phyloP scores from a whole-genome alignment of 1,140 invertebrate species.

The Drosophila ananassae region DNA sequence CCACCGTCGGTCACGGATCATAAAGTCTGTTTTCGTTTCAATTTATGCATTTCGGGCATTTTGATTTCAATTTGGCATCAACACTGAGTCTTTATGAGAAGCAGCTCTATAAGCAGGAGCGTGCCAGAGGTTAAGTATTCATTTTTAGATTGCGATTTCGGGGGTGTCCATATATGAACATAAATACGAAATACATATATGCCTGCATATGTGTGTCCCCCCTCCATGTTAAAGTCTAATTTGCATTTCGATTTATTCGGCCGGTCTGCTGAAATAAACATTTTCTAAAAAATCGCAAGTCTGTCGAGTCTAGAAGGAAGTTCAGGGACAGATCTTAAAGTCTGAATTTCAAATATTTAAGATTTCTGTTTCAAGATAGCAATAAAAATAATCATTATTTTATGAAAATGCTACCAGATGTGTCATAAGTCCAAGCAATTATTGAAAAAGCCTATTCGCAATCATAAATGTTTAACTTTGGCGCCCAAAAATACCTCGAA shows the following conservation, averaged over 20 bases:
- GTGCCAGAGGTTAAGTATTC: slow-evolving; percentile 47
- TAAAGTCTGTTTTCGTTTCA: slow-evolving; percentile 54
- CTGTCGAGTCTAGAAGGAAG: slow-evolving; percentile 15
- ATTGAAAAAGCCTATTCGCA: not conserved
- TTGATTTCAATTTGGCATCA: slow-evolving; percentile 36
- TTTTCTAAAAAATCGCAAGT: slow-evolving; percentile 24
- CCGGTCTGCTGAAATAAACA: slow-evolving; percentile 41
- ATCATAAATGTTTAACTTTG: not conserved
- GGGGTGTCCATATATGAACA: slow-evolving; percentile 32
- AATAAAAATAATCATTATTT: not conserved
- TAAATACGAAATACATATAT: not conserved
- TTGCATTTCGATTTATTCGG: slow-evolving; percentile 35
- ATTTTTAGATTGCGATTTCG: slow-evolving; percentile 43
- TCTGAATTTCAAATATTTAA: not conserved
- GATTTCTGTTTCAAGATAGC: not conserved
- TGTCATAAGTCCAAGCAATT: not conserved
- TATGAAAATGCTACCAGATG: too few relatives aligned
- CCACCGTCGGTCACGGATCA: slow-evolving; percentile 60
- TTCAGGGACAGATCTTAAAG: slow-evolving; percentile 26
- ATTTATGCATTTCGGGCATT: slow-evolving; percentile 42
- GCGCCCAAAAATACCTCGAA: not conserved
- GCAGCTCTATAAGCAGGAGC: slow-evolving; percentile 21
- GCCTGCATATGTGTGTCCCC: slow-evolving; percentile 2
- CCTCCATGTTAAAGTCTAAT: slow-evolving; percentile 36
- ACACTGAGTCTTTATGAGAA: slow-evolving; percentile 27